Evolutionary conservation across 2,113 vertebrate genomes (phyloP).

Genomic region (Neomonachus schauinslandi): DNA sequence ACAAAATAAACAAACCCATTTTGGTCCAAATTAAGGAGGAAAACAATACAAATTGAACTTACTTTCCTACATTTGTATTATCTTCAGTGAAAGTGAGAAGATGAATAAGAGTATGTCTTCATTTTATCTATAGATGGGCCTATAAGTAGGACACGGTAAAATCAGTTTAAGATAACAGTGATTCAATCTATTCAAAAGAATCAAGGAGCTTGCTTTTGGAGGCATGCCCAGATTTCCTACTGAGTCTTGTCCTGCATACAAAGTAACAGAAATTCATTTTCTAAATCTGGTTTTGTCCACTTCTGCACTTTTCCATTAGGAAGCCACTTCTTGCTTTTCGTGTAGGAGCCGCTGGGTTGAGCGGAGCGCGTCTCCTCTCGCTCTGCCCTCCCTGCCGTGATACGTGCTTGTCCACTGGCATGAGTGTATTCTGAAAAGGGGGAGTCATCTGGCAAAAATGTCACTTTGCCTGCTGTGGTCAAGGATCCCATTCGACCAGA

Average conservation of each 20-base stretch:
- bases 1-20: background rate
- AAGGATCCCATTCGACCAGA: background rate
- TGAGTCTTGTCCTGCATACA: background rate
- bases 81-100: background rate
- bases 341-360: background rate
- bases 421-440: background rate
- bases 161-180: constrained; percentile 31
- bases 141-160: constrained; percentile 23
- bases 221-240: background rate
- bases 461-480: background rate
- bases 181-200: background rate
- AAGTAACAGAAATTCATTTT: background rate
- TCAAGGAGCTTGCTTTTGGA: background rate
- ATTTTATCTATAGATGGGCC: background rate
- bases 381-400: background rate
- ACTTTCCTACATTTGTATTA: constrained; percentile 41
- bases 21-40: background rate
- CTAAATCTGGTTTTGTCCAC: background rate
- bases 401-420: background rate
- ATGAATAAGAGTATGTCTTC: background rate
- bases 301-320: background rate
- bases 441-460: background rate
- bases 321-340: background rate
- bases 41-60: background rate
- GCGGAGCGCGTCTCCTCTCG: background rate